Evolutionary conservation across 2,113 vertebrate genomes (phyloP).

Genomic region (Anguilla japonica): DNA sequence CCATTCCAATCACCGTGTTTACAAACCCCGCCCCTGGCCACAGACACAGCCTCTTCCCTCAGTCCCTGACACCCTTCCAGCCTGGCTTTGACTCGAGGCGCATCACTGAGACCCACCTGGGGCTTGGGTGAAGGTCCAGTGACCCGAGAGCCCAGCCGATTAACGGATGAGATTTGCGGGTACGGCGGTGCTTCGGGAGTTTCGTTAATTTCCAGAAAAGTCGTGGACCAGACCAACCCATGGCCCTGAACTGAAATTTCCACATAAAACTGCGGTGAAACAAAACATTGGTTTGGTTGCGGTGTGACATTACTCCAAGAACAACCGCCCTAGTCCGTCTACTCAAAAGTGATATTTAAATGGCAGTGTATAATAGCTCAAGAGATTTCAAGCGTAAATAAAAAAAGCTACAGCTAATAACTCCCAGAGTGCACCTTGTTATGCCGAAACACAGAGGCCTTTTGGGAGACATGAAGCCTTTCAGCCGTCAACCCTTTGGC

Average conservation of each 20-base stretch:
- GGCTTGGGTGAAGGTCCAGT: not conserved
- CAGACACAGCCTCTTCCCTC: too few relatives aligned
- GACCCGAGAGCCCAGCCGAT: not conserved
- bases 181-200: too few relatives aligned
- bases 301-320: not conserved
- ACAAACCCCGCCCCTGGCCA: not conserved
- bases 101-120: too few relatives aligned
- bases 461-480: not conserved
- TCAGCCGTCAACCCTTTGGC: too few relatives aligned
- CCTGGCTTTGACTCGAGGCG: not conserved
- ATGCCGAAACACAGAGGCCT: not conserved
- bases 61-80: not conserved
- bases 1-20: not conserved
- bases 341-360: too few relatives aligned
- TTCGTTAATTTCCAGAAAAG: not conserved
- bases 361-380: too few relatives aligned
- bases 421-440: not conserved
- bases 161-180: not conserved
- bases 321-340: too few relatives aligned
- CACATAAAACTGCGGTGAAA: not conserved
- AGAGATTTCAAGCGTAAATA: not conserved
- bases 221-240: not conserved
- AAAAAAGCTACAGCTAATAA: not conserved
- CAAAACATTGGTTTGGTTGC: not conserved
- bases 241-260: not conserved